Evolutionary conservation across 1,140 invertebrate genomes (phyloP).

Genomic region (Megathymus violae): DNA sequence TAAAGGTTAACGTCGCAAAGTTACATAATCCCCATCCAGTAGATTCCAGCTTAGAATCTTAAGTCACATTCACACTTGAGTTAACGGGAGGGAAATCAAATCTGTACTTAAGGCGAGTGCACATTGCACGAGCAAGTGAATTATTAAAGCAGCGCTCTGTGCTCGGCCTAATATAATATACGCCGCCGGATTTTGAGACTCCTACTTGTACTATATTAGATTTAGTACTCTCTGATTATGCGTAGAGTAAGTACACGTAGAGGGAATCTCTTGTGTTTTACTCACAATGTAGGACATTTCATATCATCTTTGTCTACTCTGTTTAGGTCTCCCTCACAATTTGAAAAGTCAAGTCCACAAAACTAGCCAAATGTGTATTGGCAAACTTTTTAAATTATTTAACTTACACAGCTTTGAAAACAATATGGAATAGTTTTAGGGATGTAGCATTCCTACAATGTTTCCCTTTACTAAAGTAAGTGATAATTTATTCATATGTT

Average conservation of each 20-base stretch:
- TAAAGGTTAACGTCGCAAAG: too few relatives aligned
- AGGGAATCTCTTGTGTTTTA: background rate
- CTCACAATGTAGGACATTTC: too few relatives aligned
- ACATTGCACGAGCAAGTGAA: slow-evolving; percentile 59
- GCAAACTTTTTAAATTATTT: too few relatives aligned
- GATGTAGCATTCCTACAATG: too few relatives aligned
- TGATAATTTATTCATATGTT: too few relatives aligned
- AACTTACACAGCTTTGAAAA: too few relatives aligned
- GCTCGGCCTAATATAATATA: slow-evolving; percentile 75
- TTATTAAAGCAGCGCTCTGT: slow-evolving; percentile 59
- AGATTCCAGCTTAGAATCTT: slow-evolving; percentile 10
- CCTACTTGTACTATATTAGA: slow-evolving; percentile 75
- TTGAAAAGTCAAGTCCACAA: too few relatives aligned
- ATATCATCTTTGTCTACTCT: too few relatives aligned
- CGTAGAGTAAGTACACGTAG: slow-evolving; percentile 45
- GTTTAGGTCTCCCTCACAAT: too few relatives aligned
- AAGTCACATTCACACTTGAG: slow-evolving; percentile 32
- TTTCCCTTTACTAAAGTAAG: too few relatives aligned
- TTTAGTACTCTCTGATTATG: slow-evolving; percentile 75
- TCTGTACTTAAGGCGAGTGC: slow-evolving; percentile 59
- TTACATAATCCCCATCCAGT: background rate
- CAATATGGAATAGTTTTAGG: too few relatives aligned
- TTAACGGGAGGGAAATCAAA: slow-evolving; percentile 48
- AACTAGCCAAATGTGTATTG: too few relatives aligned
- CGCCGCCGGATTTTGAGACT: slow-evolving; percentile 66